Conservation (phyloP, 2,888 invertebrate species). For the Sarcophaga subvicina region DNA sequence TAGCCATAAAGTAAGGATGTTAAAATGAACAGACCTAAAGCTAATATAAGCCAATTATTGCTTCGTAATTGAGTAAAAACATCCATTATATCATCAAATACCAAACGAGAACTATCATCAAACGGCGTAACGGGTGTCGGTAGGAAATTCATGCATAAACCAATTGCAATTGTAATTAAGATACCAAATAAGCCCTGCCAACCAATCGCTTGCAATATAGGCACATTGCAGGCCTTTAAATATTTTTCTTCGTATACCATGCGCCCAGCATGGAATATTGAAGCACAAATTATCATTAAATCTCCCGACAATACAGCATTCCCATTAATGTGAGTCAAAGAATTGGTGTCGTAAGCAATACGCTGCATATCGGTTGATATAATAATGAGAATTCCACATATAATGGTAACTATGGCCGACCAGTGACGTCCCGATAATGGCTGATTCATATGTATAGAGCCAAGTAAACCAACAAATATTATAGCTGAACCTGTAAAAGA, state of each 20-base stretch:
- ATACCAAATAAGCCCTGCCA: slow-evolving; percentile 95
- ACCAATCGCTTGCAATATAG: slow-evolving; percentile 95
- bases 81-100: slow-evolving; percentile 93
- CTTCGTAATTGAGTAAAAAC: slow-evolving; percentile 91
- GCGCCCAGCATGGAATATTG: slow-evolving; percentile 92
- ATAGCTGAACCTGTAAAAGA: slow-evolving; percentile 88
- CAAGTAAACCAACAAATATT: slow-evolving; percentile 93
- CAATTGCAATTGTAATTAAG: slow-evolving; percentile 84
- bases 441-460: slow-evolving; percentile 90
- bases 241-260: slow-evolving; percentile 98
- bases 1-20: slow-evolving; percentile 97
- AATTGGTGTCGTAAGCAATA: slow-evolving; percentile 76
- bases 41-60: slow-evolving; percentile 84
- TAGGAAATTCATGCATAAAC: slow-evolving; percentile 92
- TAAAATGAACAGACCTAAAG: slow-evolving; percentile 87
- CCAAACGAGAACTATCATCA: slow-evolving; percentile 87
- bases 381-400: slow-evolving; percentile 88
- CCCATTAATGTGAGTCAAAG: slow-evolving; percentile 69
- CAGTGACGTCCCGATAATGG: slow-evolving; percentile 87
- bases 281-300: slow-evolving; percentile 88
- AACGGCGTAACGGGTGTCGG: slow-evolving; percentile 88
- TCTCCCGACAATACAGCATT: slow-evolving; percentile 93
- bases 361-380: slow-evolving; percentile 86
- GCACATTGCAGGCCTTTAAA: slow-evolving; percentile 91
- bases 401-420: slow-evolving; percentile 89